Conservation (phyloP, 1,140 invertebrate genomes). For the Diprion similis region DNA sequence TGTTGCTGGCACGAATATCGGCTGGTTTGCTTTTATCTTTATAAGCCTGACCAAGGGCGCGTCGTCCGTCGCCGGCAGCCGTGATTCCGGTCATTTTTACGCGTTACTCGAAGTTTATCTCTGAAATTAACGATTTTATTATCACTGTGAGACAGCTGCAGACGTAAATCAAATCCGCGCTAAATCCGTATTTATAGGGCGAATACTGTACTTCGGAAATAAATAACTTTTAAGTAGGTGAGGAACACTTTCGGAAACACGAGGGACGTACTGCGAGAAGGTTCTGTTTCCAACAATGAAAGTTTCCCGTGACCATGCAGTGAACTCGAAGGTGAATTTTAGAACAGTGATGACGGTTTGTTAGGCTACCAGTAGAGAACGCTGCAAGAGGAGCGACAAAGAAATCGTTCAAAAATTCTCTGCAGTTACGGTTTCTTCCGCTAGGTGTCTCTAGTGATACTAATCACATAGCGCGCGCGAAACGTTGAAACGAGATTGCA, state of each 20-base stretch:
- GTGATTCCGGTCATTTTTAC: constrained; percentile 49
- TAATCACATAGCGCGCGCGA: no score
- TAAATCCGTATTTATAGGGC: background rate
- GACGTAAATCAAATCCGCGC: background rate
- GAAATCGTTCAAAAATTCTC: no score
- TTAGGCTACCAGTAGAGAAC: no score
- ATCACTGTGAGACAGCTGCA: background rate
- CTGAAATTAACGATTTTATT: background rate
- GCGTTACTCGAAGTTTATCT: background rate
- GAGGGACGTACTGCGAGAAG: background rate
- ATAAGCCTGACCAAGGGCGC: constrained; percentile 63
- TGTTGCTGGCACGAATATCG: constrained; percentile 95
- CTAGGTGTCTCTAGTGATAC: no score
- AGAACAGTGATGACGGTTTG: no score
- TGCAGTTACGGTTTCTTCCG: no score
- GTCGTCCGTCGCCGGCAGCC: constrained; percentile 50
- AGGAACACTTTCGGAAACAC: background rate
- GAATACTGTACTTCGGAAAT: background rate
- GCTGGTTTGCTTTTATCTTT: constrained; percentile 93
- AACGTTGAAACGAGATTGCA: no score
- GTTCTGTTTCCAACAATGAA: constrained; percentile 7
- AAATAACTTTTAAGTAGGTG: background rate
- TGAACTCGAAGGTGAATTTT: no score
- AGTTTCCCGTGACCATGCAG: no score
- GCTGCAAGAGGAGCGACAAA: no score